phyloP scores from a whole-genome alignment of 2,113 vertebrate species.

The Salvelinus namaycush region DNA sequence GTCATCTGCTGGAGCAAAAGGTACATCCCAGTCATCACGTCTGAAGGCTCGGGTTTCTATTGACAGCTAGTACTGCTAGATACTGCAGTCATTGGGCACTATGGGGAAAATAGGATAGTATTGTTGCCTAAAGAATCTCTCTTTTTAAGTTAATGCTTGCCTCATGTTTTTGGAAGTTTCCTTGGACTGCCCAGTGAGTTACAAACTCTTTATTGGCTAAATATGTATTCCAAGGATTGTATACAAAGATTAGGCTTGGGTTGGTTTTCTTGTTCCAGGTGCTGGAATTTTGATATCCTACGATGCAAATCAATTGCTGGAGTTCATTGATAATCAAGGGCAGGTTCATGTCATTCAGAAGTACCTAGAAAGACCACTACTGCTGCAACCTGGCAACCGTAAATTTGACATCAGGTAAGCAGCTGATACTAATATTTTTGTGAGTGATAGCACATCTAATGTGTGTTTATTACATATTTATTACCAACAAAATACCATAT shows the following conservation, averaged over 20 bases:
- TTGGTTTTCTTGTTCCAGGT: slow-evolving; percentile 69
- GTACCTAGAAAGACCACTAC: slow-evolving; percentile 91
- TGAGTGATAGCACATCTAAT: neutral
- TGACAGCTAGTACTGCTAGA: too few species aligned
- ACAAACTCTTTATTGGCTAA: neutral
- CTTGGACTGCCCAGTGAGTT: neutral
- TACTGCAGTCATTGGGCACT: neutral
- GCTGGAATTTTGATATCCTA: slow-evolving; percentile 98
- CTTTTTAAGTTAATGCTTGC: too few species aligned
- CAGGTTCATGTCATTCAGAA: slow-evolving; percentile 99
- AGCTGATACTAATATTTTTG: neutral
- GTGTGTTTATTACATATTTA: neutral
- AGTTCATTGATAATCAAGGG: slow-evolving; percentile 97
- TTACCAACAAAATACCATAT: neutral
- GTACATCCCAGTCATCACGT: slow-evolving; percentile 52
- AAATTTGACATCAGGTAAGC: slow-evolving; percentile 96
- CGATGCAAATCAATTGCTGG: slow-evolving; percentile 87
- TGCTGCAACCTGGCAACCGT: slow-evolving; percentile 91
- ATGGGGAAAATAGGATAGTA: neutral
- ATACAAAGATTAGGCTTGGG: neutral
- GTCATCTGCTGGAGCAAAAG: slow-evolving; percentile 97
- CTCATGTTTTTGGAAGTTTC: neutral
- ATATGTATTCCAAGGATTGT: neutral
- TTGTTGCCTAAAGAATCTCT: neutral
- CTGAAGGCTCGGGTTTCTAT: neutral